These are phyloP conservation scores for Characodon lateralis DNA, from an alignment of 2,797 vertebrate species.

Conservation along the genomic window DNA sequence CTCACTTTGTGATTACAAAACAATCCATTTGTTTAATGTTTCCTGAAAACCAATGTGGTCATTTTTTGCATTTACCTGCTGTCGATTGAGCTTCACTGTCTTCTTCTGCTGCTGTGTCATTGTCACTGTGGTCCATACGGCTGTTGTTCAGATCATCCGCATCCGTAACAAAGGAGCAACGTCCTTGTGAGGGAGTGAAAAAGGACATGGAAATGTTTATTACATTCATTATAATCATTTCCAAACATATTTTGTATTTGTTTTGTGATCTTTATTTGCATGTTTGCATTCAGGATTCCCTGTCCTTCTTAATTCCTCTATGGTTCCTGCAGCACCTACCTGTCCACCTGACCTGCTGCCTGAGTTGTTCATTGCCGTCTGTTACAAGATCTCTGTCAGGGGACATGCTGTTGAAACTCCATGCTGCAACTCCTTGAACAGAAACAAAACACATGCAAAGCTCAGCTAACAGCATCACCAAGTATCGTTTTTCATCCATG, in stretches of 20 bases:
- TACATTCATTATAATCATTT: background rate
- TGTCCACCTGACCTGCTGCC: conserved; percentile 60
- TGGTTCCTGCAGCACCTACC: conserved; percentile 50
- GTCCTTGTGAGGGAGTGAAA: conserved; percentile 42
- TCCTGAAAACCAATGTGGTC: background rate
- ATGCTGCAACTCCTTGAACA: conserved; percentile 70
- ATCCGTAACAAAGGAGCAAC: conserved; percentile 43
- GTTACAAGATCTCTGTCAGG: conserved; percentile 81
- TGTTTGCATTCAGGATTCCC: background rate
- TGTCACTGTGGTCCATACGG: conserved; percentile 46
- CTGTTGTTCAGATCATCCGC: conserved; percentile 38
- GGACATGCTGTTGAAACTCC: conserved; percentile 75
- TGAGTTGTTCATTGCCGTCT: conserved; percentile 68
- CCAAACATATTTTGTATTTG: background rate
- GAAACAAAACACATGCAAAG: conserved; percentile 2
- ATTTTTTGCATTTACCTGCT: conserved; percentile 37
- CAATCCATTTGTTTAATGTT: background rate
- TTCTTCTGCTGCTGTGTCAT: conserved; percentile 46
- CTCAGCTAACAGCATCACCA: background rate
- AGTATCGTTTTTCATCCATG: background rate
- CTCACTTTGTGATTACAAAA: conserved; percentile 50
- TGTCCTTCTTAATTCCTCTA: background rate
- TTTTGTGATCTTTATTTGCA: background rate
- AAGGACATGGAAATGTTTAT: background rate
- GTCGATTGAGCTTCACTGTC: conserved; percentile 24